Conservation (phyloP, 1,140 invertebrate genomes). For the Papilio helenus region DNA sequence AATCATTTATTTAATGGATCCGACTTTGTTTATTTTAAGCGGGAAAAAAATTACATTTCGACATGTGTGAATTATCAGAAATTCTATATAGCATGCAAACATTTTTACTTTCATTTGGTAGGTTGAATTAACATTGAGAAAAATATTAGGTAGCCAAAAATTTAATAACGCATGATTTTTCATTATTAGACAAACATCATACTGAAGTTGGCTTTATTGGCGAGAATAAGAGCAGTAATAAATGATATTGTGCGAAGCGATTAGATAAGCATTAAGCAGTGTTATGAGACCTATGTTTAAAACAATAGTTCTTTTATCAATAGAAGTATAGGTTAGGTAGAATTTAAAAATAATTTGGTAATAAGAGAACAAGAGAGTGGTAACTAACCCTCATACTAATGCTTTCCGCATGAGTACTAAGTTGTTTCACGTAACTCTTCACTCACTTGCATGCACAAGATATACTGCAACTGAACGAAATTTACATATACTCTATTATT, state of each 20-base stretch:
- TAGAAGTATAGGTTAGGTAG: neutral
- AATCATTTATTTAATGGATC: no score
- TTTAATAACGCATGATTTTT: slow-evolving; percentile 3
- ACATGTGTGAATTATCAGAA: neutral
- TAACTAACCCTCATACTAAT: slow-evolving; percentile 77
- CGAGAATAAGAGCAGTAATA: neutral
- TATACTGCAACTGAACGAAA: slow-evolving; percentile 30
- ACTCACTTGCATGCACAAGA: slow-evolving; percentile 41
- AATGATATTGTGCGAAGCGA: neutral
- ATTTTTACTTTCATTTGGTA: neutral
- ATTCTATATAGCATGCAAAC: neutral
- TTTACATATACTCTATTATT: neutral
- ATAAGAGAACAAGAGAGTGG: slow-evolving; percentile 66
- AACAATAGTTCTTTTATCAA: neutral
- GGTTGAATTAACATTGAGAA: neutral
- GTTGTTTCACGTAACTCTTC: slow-evolving; percentile 53
- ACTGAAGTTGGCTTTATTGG: slow-evolving; percentile 21
- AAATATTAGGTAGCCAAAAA: neutral
- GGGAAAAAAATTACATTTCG: neutral
- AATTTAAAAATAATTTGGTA: neutral
- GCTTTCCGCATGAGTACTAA: slow-evolving; percentile 71
- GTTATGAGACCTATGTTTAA: neutral
- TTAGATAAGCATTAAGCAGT: neutral
- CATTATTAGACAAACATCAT: slow-evolving; percentile 27
- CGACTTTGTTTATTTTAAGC: neutral